phyloP scores from a whole-genome alignment of 1,140 invertebrate species.

The Trialeurodes vaporariorum region DNA sequence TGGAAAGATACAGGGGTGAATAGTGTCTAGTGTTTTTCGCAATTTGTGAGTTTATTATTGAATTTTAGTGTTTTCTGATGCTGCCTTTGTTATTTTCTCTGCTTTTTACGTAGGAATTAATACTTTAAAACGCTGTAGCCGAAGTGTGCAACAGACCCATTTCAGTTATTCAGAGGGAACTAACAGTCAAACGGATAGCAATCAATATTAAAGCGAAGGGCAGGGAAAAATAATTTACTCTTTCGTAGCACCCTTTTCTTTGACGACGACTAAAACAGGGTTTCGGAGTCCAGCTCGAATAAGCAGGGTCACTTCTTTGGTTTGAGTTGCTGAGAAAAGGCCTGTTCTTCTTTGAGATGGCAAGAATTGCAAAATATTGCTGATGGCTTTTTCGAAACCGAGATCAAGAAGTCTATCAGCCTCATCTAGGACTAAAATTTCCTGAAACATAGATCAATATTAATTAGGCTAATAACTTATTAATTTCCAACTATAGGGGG shows the following conservation, averaged over 20 bases:
- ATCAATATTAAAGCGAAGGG: too few relatives aligned
- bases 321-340: slow-evolving; percentile 97
- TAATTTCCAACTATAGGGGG: background rate
- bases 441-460: slow-evolving; percentile 41
- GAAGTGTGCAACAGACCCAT: too few relatives aligned
- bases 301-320: slow-evolving; percentile 82
- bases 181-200: too few relatives aligned
- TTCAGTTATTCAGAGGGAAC: too few relatives aligned
- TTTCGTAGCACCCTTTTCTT: slow-evolving; percentile 58
- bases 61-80: too few relatives aligned
- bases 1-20: too few relatives aligned
- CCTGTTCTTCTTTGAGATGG: slow-evolving; percentile 90
- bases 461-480: too few relatives aligned
- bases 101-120: too few relatives aligned
- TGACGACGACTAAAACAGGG: slow-evolving; percentile 81
- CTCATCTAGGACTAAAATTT: slow-evolving; percentile 92
- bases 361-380: slow-evolving; percentile 79
- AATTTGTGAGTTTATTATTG: too few relatives aligned
- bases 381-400: slow-evolving; percentile 80
- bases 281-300: slow-evolving; percentile 90
- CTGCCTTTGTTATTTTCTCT: too few relatives aligned
- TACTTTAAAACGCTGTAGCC: too few relatives aligned
- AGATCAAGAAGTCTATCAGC: slow-evolving; percentile 88
- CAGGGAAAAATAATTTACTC: background rate
- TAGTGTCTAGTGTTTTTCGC: too few relatives aligned